These are phyloP conservation scores for Andricus curvator DNA, from an alignment of 2,888 invertebrate genomes.

Conservation along the genomic window DNA sequence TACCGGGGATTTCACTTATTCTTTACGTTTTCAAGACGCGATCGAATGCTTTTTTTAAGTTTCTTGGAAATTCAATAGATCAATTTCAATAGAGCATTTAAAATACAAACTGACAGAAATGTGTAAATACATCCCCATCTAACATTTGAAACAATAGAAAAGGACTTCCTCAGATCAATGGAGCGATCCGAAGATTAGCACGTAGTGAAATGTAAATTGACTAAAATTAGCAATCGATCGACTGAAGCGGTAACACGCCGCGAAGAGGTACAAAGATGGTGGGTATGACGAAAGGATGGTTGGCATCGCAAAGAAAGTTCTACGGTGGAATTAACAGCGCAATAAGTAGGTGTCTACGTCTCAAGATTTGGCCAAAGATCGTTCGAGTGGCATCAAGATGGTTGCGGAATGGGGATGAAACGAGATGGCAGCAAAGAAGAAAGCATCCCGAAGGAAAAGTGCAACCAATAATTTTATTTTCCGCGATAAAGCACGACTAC, in stretches of 20 bases:
- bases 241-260: neutral
- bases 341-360: constrained; percentile 49
- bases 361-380: constrained; percentile 47
- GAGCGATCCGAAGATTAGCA: neutral
- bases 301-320: constrained; percentile 38
- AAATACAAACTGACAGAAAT: too few species aligned
- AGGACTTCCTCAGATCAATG: neutral
- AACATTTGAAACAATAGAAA: neutral
- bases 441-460: constrained; percentile 61
- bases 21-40: too few species aligned
- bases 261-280: neutral
- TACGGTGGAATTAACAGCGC: constrained; percentile 48
- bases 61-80: too few species aligned
- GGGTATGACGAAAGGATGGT: neutral
- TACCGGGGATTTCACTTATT: too few species aligned
- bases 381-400: constrained; percentile 46
- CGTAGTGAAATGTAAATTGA: neutral
- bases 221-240: constrained; percentile 19
- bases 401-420: constrained; percentile 43
- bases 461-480: constrained; percentile 75
- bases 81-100: too few species aligned
- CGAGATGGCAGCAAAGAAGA: constrained; percentile 48
- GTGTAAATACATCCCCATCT: too few species aligned
- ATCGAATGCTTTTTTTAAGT: too few species aligned
- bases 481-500: constrained; percentile 71